Conservation (phyloP, 2,113 vertebrate genomes). For the Geococcyx californianus region DNA sequence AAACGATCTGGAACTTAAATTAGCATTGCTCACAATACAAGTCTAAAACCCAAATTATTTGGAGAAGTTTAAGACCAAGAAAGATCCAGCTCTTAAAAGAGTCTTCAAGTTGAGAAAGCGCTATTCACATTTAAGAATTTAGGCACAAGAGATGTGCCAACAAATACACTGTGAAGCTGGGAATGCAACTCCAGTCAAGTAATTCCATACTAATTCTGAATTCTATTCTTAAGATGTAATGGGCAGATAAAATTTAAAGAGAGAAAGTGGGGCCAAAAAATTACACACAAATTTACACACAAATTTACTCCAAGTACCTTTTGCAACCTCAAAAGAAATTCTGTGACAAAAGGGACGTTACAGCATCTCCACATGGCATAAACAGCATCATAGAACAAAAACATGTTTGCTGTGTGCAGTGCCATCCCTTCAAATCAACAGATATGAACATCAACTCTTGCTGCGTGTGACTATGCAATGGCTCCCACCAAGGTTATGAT, state of each 20-base stretch:
- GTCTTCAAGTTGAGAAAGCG: slow-evolving; percentile 23
- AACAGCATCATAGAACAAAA: not conserved
- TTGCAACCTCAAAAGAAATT: not conserved
- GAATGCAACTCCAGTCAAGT: slow-evolving; percentile 17
- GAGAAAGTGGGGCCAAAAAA: not conserved
- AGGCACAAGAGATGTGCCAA: slow-evolving; percentile 32
- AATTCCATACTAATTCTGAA: slow-evolving; percentile 5
- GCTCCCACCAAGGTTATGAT: not conserved
- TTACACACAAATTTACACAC: not conserved
- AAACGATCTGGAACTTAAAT: slow-evolving; percentile 49
- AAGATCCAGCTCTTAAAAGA: slow-evolving; percentile 1
- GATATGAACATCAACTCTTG: not conserved
- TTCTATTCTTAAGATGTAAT: not conserved
- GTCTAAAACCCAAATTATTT: not conserved
- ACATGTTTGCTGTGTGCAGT: not conserved
- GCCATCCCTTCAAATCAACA: not conserved
- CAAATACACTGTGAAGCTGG: not conserved
- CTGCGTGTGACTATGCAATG: not conserved
- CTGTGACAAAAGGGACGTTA: not conserved
- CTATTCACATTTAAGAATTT: slow-evolving; percentile 46
- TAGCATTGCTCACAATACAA: slow-evolving; percentile 34
- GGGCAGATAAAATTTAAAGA: not conserved
- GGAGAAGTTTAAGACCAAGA: not conserved
- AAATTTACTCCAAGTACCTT: not conserved
- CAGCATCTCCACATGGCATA: not conserved